These are phyloP conservation scores for Menura novaehollandiae DNA, from an alignment of 2,113 vertebrate genomes.

Conservation along the genomic window DNA sequence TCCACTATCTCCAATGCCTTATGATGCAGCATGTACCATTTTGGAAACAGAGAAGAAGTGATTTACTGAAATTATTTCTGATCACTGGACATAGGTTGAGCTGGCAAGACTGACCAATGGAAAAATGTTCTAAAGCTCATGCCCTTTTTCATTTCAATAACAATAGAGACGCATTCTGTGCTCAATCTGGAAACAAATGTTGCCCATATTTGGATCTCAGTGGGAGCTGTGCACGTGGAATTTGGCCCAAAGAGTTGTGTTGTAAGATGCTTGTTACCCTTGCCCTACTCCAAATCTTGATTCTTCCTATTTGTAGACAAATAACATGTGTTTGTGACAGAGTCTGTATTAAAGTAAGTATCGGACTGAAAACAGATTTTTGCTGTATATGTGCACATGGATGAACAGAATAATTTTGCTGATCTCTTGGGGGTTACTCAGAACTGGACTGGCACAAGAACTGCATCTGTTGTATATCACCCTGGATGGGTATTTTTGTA, in stretches of 20 bases:
- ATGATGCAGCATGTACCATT: accelerated
- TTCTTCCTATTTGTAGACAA: not conserved
- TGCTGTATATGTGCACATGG: not conserved
- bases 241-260: not conserved
- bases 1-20: not conserved
- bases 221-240: conserved; percentile 7
- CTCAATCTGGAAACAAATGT: conserved; percentile 57
- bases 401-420: not conserved
- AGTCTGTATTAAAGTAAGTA: not conserved
- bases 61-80: not conserved
- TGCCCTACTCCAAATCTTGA: not conserved
- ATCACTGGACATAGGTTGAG: not conserved
- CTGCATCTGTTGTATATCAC: not conserved
- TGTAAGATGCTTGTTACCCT: conserved; percentile 1
- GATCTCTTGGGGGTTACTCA: not conserved
- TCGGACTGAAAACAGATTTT: not conserved
- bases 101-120: not conserved
- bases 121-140: conserved; percentile 26
- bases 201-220: conserved; percentile 42
- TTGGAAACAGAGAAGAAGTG: not conserved
- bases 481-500: not conserved
- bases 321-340: not conserved
- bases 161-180: conserved; percentile 37
- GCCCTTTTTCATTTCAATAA: conserved; percentile 41
- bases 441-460: not conserved